Conservation (phyloP, 2,113 vertebrate species). For the Pterophyllum scalare region DNA sequence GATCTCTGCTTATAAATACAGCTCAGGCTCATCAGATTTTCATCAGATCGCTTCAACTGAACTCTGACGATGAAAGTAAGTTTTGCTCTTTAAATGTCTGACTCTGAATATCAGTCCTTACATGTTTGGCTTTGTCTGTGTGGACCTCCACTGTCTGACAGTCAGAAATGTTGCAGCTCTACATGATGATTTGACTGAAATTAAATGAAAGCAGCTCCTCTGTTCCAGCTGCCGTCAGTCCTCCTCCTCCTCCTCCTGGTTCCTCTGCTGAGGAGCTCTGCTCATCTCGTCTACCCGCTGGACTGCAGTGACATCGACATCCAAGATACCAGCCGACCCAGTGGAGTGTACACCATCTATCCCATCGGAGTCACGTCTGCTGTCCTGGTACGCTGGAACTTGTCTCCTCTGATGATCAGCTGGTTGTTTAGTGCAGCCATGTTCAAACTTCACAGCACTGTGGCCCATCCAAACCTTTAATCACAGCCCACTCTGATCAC, state of each 20-base stretch:
- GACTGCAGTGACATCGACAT: conserved; percentile 25
- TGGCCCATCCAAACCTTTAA: neutral
- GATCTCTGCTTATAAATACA: neutral
- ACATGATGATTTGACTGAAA: neutral
- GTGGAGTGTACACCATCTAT: conserved; percentile 36
- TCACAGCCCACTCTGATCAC: neutral
- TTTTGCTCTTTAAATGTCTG: neutral
- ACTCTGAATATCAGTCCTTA: neutral
- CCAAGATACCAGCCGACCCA: neutral
- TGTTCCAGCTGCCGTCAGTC: neutral
- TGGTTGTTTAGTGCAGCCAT: neutral
- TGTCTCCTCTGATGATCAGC: neutral
- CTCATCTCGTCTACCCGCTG: neutral
- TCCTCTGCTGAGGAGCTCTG: neutral
- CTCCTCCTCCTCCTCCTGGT: conserved; percentile 4
- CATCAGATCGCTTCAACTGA: neutral
- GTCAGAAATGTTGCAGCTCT: neutral
- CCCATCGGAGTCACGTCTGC: conserved; percentile 28
- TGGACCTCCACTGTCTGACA: neutral
- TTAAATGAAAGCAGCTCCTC: neutral
- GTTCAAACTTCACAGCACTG: too few relatives aligned
- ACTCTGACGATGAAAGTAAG: neutral
- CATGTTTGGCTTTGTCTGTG: neutral
- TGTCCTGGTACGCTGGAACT: conserved; percentile 11
- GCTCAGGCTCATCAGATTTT: neutral